Conservation (phyloP, 2,113 vertebrate species). For the Anhinga rufa region DNA sequence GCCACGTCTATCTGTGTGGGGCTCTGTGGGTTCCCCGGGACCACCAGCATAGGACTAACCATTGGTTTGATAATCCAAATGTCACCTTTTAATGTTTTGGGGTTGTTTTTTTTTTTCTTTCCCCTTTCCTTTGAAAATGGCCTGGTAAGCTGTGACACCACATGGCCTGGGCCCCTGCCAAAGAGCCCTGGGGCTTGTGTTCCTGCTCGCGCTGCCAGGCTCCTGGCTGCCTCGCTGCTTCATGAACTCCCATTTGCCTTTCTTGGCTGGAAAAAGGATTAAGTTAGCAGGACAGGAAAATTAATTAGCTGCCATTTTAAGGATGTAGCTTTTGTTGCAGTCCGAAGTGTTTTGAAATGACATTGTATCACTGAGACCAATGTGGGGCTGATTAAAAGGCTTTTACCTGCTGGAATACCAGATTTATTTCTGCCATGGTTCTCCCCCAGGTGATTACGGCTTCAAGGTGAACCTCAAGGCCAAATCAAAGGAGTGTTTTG, state of each 20-base stretch:
- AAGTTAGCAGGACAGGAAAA: constrained; percentile 46
- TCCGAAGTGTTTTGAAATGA: background rate
- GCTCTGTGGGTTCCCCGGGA: background rate
- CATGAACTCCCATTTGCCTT: constrained; percentile 20
- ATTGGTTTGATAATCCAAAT: background rate
- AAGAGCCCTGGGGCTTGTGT: background rate
- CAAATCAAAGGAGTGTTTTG: background rate
- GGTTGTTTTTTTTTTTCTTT: background rate
- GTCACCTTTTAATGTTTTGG: background rate
- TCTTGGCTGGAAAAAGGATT: constrained; percentile 37
- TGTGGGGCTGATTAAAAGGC: background rate
- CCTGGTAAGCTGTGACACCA: background rate
- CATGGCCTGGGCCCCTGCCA: background rate
- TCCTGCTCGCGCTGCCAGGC: background rate
- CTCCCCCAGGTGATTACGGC: background rate
- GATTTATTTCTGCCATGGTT: background rate
- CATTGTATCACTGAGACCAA: background rate
- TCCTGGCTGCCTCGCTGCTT: background rate
- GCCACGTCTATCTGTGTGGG: fast-evolving
- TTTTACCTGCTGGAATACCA: background rate
- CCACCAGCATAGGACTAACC: background rate
- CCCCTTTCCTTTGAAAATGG: background rate
- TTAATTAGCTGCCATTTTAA: constrained; percentile 49
- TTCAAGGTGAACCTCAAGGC: constrained; percentile 40
- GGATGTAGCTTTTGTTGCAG: background rate